phyloP scores from a whole-genome alignment of 2,113 vertebrate genomes.

The Etheostoma cragini region DNA sequence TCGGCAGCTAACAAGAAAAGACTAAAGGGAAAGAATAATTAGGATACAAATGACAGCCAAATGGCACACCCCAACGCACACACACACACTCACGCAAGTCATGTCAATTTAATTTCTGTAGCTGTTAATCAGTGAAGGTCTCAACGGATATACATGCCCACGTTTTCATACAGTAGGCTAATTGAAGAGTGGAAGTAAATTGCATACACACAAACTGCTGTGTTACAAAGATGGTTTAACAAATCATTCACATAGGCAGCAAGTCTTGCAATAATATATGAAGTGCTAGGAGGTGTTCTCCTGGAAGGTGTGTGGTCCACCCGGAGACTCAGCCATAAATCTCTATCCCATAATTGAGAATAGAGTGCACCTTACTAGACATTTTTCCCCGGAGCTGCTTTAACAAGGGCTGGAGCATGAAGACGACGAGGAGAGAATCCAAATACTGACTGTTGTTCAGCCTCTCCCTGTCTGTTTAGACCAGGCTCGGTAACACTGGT shows the following conservation, averaged over 20 bases:
- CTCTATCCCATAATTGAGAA: slow-evolving; percentile 65
- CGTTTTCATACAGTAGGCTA: slow-evolving; percentile 14
- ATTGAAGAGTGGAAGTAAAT: slow-evolving; percentile 41
- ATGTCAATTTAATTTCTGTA: slow-evolving; percentile 20
- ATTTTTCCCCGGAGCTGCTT: slow-evolving; percentile 52
- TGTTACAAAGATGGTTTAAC: slow-evolving; percentile 40
- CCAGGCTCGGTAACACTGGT: background rate
- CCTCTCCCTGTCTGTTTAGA: slow-evolving; percentile 25
- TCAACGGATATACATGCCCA: slow-evolving; percentile 6
- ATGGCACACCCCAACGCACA: slow-evolving; percentile 2
- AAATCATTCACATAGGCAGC: slow-evolving; percentile 48
- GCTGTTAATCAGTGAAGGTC: slow-evolving; percentile 33
- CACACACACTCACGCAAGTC: background rate
- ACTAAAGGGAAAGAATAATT: slow-evolving; percentile 27
- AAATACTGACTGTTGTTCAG: slow-evolving; percentile 29
- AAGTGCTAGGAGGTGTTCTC: slow-evolving; percentile 52
- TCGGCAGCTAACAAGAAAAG: slow-evolving; percentile 35
- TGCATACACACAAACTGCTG: slow-evolving; percentile 22
- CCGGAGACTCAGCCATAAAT: slow-evolving; percentile 53
- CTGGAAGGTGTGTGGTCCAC: slow-evolving; percentile 55
- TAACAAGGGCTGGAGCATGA: slow-evolving; percentile 44
- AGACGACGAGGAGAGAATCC: slow-evolving; percentile 26
- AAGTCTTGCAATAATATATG: slow-evolving; percentile 49
- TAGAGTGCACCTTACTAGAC: slow-evolving; percentile 54
- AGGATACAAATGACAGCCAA: slow-evolving; percentile 37